A percentile compares a stretch with the other conserved stretches of the same genome.
phyloP scores from a whole-genome alignment of 2,888 invertebrate genomes.

The Acanthosoma haemorrhoidale region DNA sequence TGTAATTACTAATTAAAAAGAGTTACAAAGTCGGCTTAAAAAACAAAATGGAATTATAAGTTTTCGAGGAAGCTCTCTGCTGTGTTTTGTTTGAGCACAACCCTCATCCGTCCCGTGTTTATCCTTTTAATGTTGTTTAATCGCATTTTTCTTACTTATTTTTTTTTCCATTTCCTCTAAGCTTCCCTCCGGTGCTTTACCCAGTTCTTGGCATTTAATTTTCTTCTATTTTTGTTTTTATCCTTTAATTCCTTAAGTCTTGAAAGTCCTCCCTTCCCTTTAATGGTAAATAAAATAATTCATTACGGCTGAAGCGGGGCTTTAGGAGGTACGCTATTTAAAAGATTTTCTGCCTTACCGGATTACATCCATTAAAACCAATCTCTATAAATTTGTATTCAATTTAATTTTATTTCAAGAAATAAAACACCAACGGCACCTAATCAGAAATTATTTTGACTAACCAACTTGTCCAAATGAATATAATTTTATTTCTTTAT shows the following conservation, averaged over 20 bases:
- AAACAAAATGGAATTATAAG: constrained; percentile 24
- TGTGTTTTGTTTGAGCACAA: neutral
- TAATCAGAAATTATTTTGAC: too few species aligned
- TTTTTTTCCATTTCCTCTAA: constrained; percentile 9
- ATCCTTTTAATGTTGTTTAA: constrained; percentile 18
- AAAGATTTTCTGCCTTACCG: neutral
- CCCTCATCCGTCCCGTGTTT: neutral
- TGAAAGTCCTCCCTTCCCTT: neutral
- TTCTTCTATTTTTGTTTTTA: neutral
- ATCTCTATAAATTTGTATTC: too few species aligned
- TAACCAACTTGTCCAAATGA: too few species aligned
- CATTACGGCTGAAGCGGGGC: neutral
- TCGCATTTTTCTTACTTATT: constrained; percentile 4
- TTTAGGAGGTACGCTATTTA: neutral
- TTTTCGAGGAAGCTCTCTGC: neutral
- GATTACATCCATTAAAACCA: neutral
- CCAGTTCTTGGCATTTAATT: neutral
- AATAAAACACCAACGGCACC: too few species aligned
- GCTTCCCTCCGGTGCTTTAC: neutral
- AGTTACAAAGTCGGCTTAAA: constrained; percentile 23
- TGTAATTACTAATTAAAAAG: constrained; percentile 28
- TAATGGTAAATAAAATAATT: constrained; percentile 10
- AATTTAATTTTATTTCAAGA: too few species aligned
- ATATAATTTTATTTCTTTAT: too few species aligned
- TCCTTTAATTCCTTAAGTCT: neutral